Evolutionary conservation across 2,113 vertebrate genomes (phyloP).

Genomic region (Glaucidium brasilianum): DNA sequence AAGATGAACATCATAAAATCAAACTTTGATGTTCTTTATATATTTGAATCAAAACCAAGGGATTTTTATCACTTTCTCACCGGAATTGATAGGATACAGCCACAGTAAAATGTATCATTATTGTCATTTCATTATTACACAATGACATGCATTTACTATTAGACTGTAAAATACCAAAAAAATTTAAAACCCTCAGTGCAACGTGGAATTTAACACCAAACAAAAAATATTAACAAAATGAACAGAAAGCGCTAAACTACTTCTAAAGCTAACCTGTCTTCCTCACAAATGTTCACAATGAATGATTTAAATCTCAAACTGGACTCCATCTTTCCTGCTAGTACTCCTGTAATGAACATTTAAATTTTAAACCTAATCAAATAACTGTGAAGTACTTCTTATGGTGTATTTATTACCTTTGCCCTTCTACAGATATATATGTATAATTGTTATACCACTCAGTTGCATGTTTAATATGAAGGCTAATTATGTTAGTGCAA

Average conservation of each 20-base stretch:
- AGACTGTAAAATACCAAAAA: background rate
- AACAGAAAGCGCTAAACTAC: background rate
- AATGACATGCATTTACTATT: background rate
- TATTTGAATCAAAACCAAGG: background rate
- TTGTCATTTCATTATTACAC: background rate
- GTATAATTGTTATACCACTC: background rate
- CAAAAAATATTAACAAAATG: background rate
- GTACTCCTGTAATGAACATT: background rate
- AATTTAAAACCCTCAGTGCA: background rate
- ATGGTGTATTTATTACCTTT: background rate
- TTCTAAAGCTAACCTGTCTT: background rate
- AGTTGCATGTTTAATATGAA: background rate
- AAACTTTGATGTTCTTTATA: background rate
- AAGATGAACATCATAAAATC: background rate
- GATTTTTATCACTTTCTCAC: background rate
- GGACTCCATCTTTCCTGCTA: background rate
- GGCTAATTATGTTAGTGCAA: background rate
- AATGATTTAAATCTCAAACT: background rate
- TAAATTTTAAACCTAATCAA: background rate
- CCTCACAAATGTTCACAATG: background rate
- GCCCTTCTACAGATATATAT: background rate
- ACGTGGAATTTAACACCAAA: background rate
- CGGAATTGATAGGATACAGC: background rate
- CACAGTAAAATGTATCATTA: background rate
- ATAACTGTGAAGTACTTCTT: background rate